Percentiles rank a stretch among this genome's conserved stretches.
Conservation (phyloP, 2,888 invertebrate species). For the Folsomia candida region DNA sequence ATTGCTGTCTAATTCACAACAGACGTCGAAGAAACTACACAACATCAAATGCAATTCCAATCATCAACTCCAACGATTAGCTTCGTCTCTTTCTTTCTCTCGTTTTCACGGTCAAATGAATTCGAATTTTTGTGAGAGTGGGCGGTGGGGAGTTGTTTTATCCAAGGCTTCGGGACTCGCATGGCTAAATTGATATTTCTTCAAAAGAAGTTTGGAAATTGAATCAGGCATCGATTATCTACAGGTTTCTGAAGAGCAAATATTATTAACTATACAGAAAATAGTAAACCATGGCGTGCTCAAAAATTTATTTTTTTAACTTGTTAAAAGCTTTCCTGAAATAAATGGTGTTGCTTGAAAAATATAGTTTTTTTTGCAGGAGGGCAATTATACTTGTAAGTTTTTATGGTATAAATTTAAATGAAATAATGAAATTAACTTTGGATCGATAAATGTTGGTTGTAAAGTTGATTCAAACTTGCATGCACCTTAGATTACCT, state of each 20-base stretch:
- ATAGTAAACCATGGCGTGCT: background rate
- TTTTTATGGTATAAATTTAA: too few species aligned
- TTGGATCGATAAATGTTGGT: too few species aligned
- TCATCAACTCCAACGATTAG: background rate
- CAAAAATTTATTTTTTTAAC: background rate
- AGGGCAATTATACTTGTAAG: too few species aligned
- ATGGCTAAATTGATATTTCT: background rate
- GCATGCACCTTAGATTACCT: too few species aligned
- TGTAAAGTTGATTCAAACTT: too few species aligned
- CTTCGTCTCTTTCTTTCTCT: slow-evolving; percentile 12
- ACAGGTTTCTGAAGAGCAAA: too few species aligned
- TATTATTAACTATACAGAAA: too few species aligned
- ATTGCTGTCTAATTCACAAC: background rate
- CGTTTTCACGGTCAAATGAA: slow-evolving; percentile 22
- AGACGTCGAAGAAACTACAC: background rate
- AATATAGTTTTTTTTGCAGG: too few species aligned
- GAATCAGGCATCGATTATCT: background rate
- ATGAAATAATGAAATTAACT: too few species aligned
- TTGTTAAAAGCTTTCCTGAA: too few species aligned
- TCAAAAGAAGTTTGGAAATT: background rate
- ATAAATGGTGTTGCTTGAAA: too few species aligned
- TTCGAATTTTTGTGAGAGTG: background rate
- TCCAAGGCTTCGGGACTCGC: background rate
- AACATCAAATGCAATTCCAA: too few species aligned
- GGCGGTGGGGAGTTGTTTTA: background rate